phyloP scores from a whole-genome alignment of 1,140 invertebrate genomes.

The Drosophila equinoxialis region DNA sequence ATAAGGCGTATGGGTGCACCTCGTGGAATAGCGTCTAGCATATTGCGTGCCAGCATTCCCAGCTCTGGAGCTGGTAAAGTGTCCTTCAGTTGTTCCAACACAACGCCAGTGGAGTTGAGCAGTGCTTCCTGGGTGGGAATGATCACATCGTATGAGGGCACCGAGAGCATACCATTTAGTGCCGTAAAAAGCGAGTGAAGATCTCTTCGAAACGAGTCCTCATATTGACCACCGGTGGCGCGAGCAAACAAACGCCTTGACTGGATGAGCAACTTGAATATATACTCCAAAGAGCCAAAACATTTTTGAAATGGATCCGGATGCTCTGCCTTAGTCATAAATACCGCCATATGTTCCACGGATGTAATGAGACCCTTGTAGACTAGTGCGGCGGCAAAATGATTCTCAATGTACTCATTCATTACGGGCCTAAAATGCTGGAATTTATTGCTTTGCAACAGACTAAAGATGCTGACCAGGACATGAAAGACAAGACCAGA shows the following conservation, averaged over 20 bases:
- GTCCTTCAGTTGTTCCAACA: constrained; percentile 86
- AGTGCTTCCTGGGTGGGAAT: constrained; percentile 89
- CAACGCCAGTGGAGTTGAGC: constrained; percentile 82
- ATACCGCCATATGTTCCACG: constrained; percentile 95
- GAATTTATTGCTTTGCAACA: constrained; percentile 96
- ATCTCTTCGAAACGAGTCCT: constrained; percentile 92
- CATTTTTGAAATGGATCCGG: constrained; percentile 95
- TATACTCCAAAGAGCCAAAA: constrained; percentile 95
- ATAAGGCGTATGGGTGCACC: constrained; percentile 86
- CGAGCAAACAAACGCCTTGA: constrained; percentile 94
- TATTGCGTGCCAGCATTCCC: constrained; percentile 87
- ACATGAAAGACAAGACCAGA: constrained; percentile 88
- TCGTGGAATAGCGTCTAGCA: constrained; percentile 87
- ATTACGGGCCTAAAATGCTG: constrained; percentile 97
- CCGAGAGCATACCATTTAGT: constrained; percentile 89
- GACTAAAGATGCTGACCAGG: constrained; percentile 94
- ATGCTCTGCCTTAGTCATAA: constrained; percentile 91
- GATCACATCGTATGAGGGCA: constrained; percentile 88
- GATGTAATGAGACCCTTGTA: constrained; percentile 95
- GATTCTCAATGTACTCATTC: constrained; percentile 96
- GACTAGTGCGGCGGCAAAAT: constrained; percentile 97
- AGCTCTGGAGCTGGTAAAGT: constrained; percentile 88
- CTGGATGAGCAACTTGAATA: constrained; percentile 97
- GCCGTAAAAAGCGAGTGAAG: constrained; percentile 90
- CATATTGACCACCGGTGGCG: constrained; percentile 93